These are phyloP conservation scores for Melanchra persicariae DNA, from an alignment of 2,888 invertebrate genomes.

Conservation along the genomic window DNA sequence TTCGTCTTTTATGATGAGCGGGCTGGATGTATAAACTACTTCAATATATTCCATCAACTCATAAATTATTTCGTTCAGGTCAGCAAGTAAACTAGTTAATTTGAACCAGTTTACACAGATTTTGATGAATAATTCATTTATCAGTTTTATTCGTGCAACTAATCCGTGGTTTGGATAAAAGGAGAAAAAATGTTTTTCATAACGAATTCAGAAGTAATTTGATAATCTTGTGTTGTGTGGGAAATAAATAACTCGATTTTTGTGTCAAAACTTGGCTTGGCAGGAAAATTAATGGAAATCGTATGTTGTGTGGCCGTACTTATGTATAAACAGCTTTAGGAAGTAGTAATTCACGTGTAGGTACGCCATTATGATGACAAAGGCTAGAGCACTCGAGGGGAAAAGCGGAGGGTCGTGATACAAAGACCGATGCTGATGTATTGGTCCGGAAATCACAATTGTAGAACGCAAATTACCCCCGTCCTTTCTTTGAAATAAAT, in stretches of 20 bases:
- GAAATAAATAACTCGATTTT: conserved; percentile 47
- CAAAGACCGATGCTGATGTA: conserved; percentile 65
- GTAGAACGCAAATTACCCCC: conserved; percentile 66
- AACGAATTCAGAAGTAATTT: conserved; percentile 54
- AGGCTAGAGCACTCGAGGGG: conserved; percentile 62
- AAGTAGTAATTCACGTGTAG: conserved; percentile 62
- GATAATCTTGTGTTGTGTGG: conserved; percentile 47
- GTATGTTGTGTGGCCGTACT: conserved; percentile 39
- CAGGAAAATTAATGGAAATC: conserved; percentile 53
- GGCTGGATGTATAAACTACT: conserved; percentile 45
- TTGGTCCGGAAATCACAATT: conserved; percentile 69
- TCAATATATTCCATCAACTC: conserved; percentile 50
- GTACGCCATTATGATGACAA: conserved; percentile 63
- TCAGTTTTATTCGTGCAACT: conserved; percentile 46
- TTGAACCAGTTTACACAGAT: conserved; percentile 51
- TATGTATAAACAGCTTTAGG: conserved; percentile 60
- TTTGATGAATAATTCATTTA: conserved; percentile 52
- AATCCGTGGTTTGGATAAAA: conserved; percentile 42
- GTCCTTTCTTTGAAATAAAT: conserved; percentile 62
- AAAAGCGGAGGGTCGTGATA: conserved; percentile 65
- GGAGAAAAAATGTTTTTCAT: conserved; percentile 28
- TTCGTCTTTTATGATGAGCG: conserved; percentile 47
- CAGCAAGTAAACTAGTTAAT: conserved; percentile 54
- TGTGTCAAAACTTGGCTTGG: conserved; percentile 34
- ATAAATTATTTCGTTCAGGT: conserved; percentile 62